A percentile compares a stretch with the other conserved stretches of the same genome.
Evolutionary conservation across 64 coral and sea anemone species (phyloP).

Genomic region (Acropora tenuis): DNA sequence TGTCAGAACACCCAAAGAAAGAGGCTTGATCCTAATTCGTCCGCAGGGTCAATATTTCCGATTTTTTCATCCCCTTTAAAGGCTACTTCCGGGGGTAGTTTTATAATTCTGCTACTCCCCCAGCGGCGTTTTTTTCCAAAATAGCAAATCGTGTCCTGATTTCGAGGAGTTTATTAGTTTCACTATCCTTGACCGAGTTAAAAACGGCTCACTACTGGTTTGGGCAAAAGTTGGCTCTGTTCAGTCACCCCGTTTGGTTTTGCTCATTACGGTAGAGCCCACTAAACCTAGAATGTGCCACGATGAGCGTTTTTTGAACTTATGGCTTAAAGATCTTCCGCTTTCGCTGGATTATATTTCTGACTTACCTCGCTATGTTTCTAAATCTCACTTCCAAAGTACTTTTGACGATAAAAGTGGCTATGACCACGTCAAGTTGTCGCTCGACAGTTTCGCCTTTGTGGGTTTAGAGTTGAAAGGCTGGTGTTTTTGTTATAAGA

Average conservation of each 20-base stretch:
- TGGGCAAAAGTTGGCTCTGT: too few species aligned
- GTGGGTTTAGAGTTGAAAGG: conserved; percentile 9
- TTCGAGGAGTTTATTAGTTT: too few species aligned
- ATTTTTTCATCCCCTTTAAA: background rate
- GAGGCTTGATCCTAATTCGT: background rate
- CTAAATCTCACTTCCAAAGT: conserved; percentile 13
- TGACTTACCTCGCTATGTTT: conserved; percentile 13
- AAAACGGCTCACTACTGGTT: too few species aligned
- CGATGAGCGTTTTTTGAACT: conserved; percentile 60
- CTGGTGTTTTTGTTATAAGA: conserved; percentile 40
- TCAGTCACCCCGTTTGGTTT: background rate
- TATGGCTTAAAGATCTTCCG: conserved; percentile 47
- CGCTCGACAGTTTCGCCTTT: background rate
- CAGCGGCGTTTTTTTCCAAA: too few species aligned
- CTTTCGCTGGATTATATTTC: conserved; percentile 49
- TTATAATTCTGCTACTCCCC: too few species aligned
- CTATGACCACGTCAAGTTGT: conserved; percentile 28
- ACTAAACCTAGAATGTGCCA: conserved; percentile 27
- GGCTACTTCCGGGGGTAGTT: too few species aligned
- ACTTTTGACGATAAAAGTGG: conserved; percentile 58
- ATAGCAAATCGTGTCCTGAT: too few species aligned
- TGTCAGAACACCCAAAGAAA: background rate
- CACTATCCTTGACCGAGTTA: too few species aligned
- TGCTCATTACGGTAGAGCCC: conserved; percentile 9
- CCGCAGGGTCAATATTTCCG: background rate